phyloP scores from a whole-genome alignment of 2,888 invertebrate genomes.

The Hyalella azteca region DNA sequence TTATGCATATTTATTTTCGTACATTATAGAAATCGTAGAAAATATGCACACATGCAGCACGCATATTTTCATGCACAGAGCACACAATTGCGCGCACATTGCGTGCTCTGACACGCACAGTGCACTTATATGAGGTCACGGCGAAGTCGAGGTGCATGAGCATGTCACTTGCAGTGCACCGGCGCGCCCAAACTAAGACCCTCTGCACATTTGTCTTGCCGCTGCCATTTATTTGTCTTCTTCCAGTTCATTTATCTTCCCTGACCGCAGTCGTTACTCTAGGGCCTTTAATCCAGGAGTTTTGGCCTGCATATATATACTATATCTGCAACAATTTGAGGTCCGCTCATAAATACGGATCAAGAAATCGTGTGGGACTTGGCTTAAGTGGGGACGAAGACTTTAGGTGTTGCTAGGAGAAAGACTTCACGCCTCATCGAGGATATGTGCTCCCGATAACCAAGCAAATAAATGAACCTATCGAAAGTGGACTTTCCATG shows the following conservation, averaged over 20 bases:
- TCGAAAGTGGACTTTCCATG: no score
- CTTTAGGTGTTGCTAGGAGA: conserved; percentile 9
- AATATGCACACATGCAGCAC: no score
- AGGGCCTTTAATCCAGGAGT: conserved; percentile 29
- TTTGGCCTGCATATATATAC: conserved; percentile 35
- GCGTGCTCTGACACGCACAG: no score
- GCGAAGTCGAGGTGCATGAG: neutral
- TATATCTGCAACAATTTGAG: conserved; percentile 28
- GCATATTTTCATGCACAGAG: no score
- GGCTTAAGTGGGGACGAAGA: neutral
- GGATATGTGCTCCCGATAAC: no score
- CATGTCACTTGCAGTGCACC: conserved; percentile 24
- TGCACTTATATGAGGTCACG: no score
- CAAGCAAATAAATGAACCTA: no score
- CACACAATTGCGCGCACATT: no score
- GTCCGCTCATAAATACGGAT: conserved; percentile 23
- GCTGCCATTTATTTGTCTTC: conserved; percentile 37
- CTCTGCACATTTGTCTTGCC: conserved; percentile 35
- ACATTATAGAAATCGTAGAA: no score
- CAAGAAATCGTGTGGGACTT: neutral
- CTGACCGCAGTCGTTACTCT: conserved; percentile 36
- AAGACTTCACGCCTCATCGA: no score
- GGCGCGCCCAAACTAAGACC: conserved; percentile 13
- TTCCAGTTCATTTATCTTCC: conserved; percentile 37
- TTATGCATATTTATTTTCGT: no score